Base-by-base conservation (phyloP, 2,113 vertebrate genomes). In the Hyperopisus bebe region DNA sequence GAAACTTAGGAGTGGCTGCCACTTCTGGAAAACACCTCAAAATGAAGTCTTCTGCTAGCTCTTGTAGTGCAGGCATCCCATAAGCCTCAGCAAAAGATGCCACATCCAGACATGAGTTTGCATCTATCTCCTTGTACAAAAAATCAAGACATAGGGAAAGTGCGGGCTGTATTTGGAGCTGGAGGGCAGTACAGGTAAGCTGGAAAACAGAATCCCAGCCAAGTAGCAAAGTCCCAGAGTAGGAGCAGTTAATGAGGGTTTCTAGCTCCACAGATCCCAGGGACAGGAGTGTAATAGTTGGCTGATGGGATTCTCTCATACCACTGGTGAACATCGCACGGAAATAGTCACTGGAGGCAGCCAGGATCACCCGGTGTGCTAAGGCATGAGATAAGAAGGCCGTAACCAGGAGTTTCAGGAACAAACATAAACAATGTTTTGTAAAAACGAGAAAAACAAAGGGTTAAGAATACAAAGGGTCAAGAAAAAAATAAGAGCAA, bases 261-360 rank as follows among this genome's bases (percentile, higher is more conserved):
- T 47, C 94, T 66, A 98, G 94, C 91, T 98, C 98, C 88, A 91
- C 90, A 0, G 95, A 95, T 5, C 91, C 90, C 44, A 97, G 92
- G 0, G 94, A 95, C 0, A 92, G 92, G 77, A 96, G 92, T 13
- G 88, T n/a, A 0, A 97, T 48, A 0, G 94, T 15, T 1, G 44
- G 89, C 2, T 97, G 97, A 55, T 92, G 92, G 35, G 96, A 95
- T 92, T 99, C 98, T 47, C 88, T 94, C 98, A 99, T 99, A 42
- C 97, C 97, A 2, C 96, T 96, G 74, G 96, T 96, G 92, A 99
- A 97, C 97, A 98, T 98, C 11, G 95, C 97, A 2, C 96, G 95
- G 93, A 99, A 99, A 94, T 96, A 99, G 90, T 97, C 97, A 21
- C 97, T 98, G 95, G 96, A 96, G 21, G 97, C 97, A 50, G 96